phyloP scores from a whole-genome alignment of 2,888 invertebrate species.

The Muschampia plurimacula region DNA sequence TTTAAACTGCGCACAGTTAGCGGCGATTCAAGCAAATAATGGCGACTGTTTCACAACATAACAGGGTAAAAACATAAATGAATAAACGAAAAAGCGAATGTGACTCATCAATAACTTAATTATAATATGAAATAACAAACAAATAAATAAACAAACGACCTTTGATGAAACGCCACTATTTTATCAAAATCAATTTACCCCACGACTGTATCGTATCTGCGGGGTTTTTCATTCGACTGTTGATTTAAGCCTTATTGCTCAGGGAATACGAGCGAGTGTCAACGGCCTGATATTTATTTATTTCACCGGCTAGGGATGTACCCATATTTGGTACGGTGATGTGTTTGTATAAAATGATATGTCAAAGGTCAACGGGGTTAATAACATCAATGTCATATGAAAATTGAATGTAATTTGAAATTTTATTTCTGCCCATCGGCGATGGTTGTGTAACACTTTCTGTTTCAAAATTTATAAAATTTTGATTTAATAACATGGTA shows the following conservation, averaged over 20 bases:
- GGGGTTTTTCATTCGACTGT: slow-evolving; percentile 20
- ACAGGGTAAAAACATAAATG: slow-evolving; percentile 4
- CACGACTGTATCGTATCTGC: slow-evolving; percentile 20
- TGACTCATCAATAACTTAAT: slow-evolving; percentile 31
- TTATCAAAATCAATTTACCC: slow-evolving; percentile 61
- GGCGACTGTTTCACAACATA: neutral
- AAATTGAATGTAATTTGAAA: too few species aligned
- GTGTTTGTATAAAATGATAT: neutral
- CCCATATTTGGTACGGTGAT: neutral
- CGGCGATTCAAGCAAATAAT: slow-evolving; percentile 12
- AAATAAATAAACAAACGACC: slow-evolving; percentile 7
- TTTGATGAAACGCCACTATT: slow-evolving; percentile 52
- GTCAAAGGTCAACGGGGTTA: neutral
- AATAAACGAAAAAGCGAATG: slow-evolving; percentile 16
- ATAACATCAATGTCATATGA: too few species aligned
- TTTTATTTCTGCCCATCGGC: too few species aligned
- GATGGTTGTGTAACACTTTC: too few species aligned
- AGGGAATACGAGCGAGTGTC: slow-evolving; percentile 25
- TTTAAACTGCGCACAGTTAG: neutral
- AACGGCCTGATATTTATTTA: slow-evolving; percentile 3
- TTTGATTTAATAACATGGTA: too few species aligned
- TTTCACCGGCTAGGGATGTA: slow-evolving; percentile 20
- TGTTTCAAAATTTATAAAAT: too few species aligned
- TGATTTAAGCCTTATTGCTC: slow-evolving; percentile 32
- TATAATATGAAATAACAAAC: slow-evolving; percentile 32